Percentiles rank a stretch among this genome's conserved stretches.
Conservation (phyloP, 2,888 invertebrate species). For the Aleiodes alternator region DNA sequence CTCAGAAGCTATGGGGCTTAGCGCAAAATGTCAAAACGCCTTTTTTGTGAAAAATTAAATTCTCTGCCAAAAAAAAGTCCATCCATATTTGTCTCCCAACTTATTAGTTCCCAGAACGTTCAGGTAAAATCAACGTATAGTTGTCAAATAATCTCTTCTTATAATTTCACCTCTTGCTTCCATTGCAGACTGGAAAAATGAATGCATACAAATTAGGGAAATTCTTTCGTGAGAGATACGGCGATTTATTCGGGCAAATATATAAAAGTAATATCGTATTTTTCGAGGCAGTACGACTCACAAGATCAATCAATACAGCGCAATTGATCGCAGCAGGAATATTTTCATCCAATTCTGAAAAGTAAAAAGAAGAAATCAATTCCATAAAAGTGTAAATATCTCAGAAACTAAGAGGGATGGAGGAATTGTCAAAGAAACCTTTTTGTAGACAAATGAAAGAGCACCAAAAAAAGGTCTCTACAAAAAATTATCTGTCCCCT, state of each 20-base stretch:
- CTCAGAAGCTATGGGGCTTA: not conserved
- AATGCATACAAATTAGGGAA: slow-evolving; percentile 32
- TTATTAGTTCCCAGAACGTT: not conserved
- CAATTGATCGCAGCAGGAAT: slow-evolving; percentile 46
- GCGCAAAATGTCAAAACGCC: too few species aligned
- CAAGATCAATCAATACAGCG: slow-evolving; percentile 39
- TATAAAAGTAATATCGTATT: slow-evolving; percentile 21
- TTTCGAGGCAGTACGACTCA: slow-evolving; percentile 21
- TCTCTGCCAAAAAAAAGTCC: too few species aligned
- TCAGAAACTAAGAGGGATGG: not conserved
- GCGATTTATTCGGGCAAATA: slow-evolving; percentile 1
- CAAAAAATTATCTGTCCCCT: too few species aligned
- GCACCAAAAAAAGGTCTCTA: not conserved
- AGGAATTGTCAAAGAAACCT: not conserved
- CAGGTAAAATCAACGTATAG: too few species aligned
- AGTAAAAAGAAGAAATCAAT: not conserved
- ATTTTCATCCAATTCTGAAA: slow-evolving; percentile 37
- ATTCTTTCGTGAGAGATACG: slow-evolving; percentile 26
- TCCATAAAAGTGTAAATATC: not conserved
- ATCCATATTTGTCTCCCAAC: too few species aligned
- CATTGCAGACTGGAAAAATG: slow-evolving; percentile 33
- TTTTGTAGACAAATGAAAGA: too few species aligned
- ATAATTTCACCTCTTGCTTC: not conserved
- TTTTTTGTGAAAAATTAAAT: too few species aligned
- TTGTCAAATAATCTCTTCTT: too few species aligned